Evolutionary conservation across 2,113 vertebrate species (phyloP).

Genomic region (Aptenodytes forsteri): DNA sequence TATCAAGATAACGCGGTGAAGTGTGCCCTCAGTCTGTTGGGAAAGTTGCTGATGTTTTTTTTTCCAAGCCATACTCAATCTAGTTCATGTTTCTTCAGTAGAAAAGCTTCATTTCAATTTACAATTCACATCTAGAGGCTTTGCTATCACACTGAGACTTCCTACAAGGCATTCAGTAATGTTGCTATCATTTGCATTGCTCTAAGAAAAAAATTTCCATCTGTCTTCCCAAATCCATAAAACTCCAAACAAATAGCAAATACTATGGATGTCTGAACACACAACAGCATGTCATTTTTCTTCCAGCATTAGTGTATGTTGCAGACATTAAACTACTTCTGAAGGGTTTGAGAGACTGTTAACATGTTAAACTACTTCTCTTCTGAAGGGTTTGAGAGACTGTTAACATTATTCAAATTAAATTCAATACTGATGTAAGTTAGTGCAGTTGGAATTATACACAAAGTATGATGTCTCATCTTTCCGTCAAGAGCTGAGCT

Average conservation of each 20-base stretch:
- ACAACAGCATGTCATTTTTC: constrained; percentile 42
- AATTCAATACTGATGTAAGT: constrained; percentile 23
- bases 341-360: constrained; percentile 39
- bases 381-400: constrained; percentile 38
- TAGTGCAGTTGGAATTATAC: not conserved
- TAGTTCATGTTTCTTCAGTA: not conserved
- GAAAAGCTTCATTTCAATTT: constrained; percentile 44
- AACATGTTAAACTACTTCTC: constrained; percentile 28
- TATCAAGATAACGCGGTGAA: not conserved
- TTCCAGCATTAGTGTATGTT: constrained; percentile 43
- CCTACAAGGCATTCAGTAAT: constrained; percentile 32
- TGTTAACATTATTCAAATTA: constrained; percentile 47
- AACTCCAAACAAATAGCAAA: constrained; percentile 57
- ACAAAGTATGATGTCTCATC: not conserved
- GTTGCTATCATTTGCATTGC: constrained; percentile 15
- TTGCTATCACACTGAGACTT: constrained; percentile 20
- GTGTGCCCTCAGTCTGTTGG: not conserved
- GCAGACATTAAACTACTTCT: constrained; percentile 28
- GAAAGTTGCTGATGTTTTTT: not conserved
- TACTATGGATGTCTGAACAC: constrained; percentile 48
- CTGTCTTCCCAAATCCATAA: constrained; percentile 43
- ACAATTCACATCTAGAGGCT: not conserved
- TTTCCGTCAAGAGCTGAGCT: constrained; percentile 8
- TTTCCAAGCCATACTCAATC: not conserved
- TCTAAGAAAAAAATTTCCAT: constrained; percentile 20